Evolutionary conservation across 2,113 vertebrate species (phyloP).

Genomic region (Baryphthengus martii): DNA sequence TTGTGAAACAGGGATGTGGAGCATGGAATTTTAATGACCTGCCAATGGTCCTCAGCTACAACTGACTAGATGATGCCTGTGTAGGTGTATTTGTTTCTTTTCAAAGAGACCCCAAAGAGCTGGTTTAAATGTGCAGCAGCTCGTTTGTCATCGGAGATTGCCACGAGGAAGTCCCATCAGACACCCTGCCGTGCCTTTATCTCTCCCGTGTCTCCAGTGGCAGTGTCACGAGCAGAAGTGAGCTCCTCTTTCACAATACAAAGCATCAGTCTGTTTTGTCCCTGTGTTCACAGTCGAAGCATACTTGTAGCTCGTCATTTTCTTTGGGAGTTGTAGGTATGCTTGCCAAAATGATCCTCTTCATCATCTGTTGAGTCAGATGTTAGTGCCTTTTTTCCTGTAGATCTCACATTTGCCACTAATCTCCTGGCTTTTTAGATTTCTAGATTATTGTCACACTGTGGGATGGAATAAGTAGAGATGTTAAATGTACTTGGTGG

Average conservation of each 20-base stretch:
- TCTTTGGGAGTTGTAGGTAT: background rate
- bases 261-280: background rate
- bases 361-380: conserved; percentile 32
- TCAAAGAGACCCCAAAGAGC: background rate
- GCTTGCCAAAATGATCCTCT: conserved; percentile 8
- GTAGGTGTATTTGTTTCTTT: background rate
- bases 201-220: background rate
- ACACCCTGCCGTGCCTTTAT: background rate
- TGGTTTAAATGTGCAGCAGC: background rate
- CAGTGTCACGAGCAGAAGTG: background rate
- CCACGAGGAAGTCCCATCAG: background rate
- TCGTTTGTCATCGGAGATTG: background rate
- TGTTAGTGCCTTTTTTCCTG: background rate
- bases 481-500: background rate
- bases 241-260: background rate
- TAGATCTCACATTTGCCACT: background rate
- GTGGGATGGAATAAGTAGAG: background rate
- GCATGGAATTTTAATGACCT: background rate
- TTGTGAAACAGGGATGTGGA: background rate
- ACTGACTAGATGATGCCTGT: background rate
- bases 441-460: background rate
- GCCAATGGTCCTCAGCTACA: background rate
- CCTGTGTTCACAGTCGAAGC: background rate
- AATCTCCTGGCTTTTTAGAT: background rate
- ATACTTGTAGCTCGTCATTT: background rate